A percentile compares a stretch with the other conserved stretches of the same genome.
phyloP scores from a whole-genome alignment of 2,113 vertebrate genomes.

The Anthoscopus minutus region DNA sequence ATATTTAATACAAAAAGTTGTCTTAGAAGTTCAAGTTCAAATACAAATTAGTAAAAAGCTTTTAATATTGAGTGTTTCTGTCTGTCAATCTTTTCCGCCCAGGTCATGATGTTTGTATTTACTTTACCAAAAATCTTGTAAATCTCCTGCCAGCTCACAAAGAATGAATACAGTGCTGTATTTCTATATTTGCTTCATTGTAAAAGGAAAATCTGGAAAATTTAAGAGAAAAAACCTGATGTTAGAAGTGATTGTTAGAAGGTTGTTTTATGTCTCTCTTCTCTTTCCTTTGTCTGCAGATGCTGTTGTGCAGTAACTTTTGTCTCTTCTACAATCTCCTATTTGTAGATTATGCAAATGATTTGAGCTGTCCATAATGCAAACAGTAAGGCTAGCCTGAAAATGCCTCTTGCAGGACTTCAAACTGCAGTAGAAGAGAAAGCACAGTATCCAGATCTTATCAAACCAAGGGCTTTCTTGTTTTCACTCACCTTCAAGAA shows the following conservation, averaged over 20 bases:
- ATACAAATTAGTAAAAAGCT: not conserved
- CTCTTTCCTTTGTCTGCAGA: not conserved
- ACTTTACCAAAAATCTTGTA: rapidly evolving
- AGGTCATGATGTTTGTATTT: not conserved
- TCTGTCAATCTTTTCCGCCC: not conserved
- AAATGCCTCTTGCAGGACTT: not conserved
- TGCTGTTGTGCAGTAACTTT: not conserved
- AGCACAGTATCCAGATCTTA: not conserved
- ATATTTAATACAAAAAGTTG: not conserved
- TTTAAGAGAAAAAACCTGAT: not conserved
- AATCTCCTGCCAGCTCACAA: not conserved
- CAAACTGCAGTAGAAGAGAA: not conserved
- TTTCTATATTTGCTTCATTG: not conserved
- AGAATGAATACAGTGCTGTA: not conserved
- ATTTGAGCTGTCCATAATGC: not conserved
- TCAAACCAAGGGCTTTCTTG: not conserved
- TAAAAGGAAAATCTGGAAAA: not conserved
- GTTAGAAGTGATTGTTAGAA: not conserved
- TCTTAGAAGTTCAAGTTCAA: not conserved
- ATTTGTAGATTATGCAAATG: not conserved
- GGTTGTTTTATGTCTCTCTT: rapidly evolving
- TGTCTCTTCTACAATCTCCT: not conserved
- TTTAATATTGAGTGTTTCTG: not conserved
- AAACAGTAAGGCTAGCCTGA: not conserved
- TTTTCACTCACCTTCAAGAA: not conserved